Base-by-base conservation (phyloP, 2,113 vertebrate genomes). In the Ariopsis seemanni region DNA sequence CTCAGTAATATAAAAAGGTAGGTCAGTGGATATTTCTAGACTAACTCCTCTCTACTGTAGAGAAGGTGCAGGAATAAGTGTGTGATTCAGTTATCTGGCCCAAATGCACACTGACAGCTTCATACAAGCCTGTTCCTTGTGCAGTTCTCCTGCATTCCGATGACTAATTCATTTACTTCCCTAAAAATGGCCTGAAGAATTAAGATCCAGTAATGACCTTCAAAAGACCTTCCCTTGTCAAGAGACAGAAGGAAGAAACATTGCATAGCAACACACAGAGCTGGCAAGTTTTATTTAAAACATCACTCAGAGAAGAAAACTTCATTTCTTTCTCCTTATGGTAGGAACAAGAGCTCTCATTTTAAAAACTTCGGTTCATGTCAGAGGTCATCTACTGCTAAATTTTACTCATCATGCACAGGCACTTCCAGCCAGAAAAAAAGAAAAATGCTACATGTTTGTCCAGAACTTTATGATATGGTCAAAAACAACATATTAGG, bases 141-240 rank as follows among this genome's bases (percentile, higher is more conserved):
- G 77, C 78, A 91, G 25, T 88, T 75, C 62, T 52, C 75, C 52
- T 84, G 55, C 67, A 30, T 77, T 50, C 72, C 67, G 55, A 91
- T 86, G 71, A 91, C 85, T 89, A 85, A 89, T 91, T 87, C 80
- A 86, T 90, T 81, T 82, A 67, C 63, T 67, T 71, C 82, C 71
- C 86, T 79, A 86, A 90, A 86, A 86, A 86, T 88, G 42, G 53
- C 22, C 75, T 48, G 83, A 82, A 50, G 62, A 86, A 65, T 18
- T 75, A 42, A 50, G 77, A 52, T 65, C 55, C 7, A 55, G 74
- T 88, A 89, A 86, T 81, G 86, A 88, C 86, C 82, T 82, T 83
- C 75, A 77, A 84, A 82, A 53, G 58, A 71, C 84, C 83, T 84
- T 81, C 34, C 72, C 9, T 80, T 88, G 42, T 53, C n/a, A 52